Conservation (phyloP, 1,140 invertebrate genomes). For the Camponotus pennsylvanicus region DNA sequence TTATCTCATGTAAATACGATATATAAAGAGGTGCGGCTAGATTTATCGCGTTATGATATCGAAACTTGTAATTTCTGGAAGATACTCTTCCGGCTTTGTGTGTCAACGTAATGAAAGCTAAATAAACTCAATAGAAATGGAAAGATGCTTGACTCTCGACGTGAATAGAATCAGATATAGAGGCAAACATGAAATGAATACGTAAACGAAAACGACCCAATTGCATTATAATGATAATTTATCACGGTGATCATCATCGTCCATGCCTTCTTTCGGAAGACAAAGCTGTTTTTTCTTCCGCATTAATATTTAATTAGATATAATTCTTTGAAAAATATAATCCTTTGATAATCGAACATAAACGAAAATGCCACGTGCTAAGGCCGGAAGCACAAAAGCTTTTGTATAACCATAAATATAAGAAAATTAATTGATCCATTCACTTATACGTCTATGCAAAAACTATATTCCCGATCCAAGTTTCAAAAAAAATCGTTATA, state of each 20-base stretch:
- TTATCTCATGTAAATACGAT: not conserved
- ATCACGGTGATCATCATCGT: not conserved
- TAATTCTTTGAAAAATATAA: not conserved
- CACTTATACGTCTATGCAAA: no score
- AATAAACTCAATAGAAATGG: not conserved
- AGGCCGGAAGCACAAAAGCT: no score
- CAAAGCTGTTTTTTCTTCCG: not conserved
- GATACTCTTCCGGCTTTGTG: not conserved
- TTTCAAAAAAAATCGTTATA: no score
- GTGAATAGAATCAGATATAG: conserved; percentile 29
- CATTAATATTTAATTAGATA: not conserved
- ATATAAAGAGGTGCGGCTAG: not conserved
- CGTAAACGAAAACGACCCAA: conserved; percentile 72
- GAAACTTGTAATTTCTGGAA: conserved; percentile 21
- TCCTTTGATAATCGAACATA: not conserved
- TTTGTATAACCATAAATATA: no score
- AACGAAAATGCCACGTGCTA: not conserved
- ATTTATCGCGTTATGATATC: not conserved
- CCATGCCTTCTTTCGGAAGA: not conserved
- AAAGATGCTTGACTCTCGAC: not conserved
- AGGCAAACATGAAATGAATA: conserved; percentile 63
- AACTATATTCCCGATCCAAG: no score
- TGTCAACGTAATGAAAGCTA: not conserved
- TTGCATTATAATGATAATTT: conserved; percentile 75
- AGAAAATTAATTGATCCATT: no score